These are phyloP conservation scores for Gymnoscopelus braueri DNA, from an alignment of 2,797 vertebrate genomes.

Conservation along the genomic window DNA sequence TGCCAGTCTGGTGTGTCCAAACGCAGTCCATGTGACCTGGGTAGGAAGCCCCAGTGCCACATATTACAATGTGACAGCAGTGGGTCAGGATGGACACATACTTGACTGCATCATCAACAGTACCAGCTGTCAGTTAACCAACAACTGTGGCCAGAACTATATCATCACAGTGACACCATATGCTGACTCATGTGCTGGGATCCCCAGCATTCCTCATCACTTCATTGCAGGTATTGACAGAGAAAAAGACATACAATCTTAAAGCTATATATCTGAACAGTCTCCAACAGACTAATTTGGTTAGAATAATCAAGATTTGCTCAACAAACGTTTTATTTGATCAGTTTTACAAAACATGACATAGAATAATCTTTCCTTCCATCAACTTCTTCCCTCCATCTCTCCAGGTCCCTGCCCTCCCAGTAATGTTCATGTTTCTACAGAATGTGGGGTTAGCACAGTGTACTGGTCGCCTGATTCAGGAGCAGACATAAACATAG, in stretches of 20 bases:
- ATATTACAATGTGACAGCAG: conserved; percentile 67
- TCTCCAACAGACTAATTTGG: no score
- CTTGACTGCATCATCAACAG: conserved; percentile 56
- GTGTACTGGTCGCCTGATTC: conserved; percentile 67
- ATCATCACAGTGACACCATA: conserved; percentile 67
- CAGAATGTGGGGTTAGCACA: conserved; percentile 54
- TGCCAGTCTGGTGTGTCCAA: conserved; percentile 61
- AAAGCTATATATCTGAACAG: no score
- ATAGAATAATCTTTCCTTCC: background rate
- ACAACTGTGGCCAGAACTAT: conserved; percentile 76
- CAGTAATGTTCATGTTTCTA: conserved; percentile 50
- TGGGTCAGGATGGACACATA: conserved; percentile 45
- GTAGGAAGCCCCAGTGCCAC: conserved; percentile 51
- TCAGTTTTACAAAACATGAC: no score
- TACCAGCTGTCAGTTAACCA: conserved; percentile 64
- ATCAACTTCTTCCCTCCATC: background rate
- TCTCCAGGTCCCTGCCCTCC: conserved; percentile 77
- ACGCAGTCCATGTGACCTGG: conserved; percentile 76
- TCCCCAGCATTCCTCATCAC: conserved; percentile 42
- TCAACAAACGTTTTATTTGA: no score
- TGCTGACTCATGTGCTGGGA: conserved; percentile 68
- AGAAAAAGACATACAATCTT: no score
- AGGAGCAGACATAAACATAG: conserved; percentile 64
- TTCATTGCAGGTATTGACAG: conserved; percentile 76
- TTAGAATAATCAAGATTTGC: no score